phyloP scores from a whole-genome alignment of 1,140 invertebrate genomes.

The Arctopsyche grandis region DNA sequence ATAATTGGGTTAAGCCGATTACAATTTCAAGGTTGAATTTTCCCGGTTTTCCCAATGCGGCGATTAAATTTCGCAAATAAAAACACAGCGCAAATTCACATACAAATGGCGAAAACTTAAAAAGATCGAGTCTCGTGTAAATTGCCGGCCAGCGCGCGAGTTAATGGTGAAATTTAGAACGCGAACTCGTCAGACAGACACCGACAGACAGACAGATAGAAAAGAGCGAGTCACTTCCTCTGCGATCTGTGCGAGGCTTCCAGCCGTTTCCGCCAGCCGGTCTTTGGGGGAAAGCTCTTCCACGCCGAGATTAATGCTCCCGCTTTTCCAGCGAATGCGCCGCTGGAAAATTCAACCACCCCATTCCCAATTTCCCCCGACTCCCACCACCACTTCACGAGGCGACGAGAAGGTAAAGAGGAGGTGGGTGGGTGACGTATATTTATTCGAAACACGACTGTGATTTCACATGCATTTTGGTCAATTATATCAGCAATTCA shows the following conservation, averaged over 20 bases:
- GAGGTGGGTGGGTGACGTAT: background rate
- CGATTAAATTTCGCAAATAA: too few species aligned
- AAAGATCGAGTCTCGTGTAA: too few species aligned
- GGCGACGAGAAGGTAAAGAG: too few species aligned
- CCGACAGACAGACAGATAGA: background rate
- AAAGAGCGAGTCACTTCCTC: background rate
- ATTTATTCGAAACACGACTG: slow-evolving; percentile 6
- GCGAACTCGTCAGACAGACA: too few species aligned
- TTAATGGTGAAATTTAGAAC: too few species aligned
- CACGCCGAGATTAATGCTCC: slow-evolving; percentile 1
- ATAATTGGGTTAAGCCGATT: too few species aligned
- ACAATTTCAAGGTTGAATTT: too few species aligned
- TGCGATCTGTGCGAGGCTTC: background rate
- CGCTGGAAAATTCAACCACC: background rate
- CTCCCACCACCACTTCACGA: background rate
- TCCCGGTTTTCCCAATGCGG: too few species aligned
- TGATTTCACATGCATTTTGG: background rate
- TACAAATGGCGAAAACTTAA: too few species aligned
- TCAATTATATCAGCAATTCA: too few species aligned
- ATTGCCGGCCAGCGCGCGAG: too few species aligned
- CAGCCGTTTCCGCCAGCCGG: background rate
- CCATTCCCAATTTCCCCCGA: background rate
- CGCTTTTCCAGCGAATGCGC: background rate
- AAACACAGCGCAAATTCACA: too few species aligned
- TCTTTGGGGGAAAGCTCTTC: background rate